Evolutionary conservation across 2,888 invertebrate species (phyloP), one percentile per base, ranked within the genome.

Genomic region (Octodonta nipae): DNA sequence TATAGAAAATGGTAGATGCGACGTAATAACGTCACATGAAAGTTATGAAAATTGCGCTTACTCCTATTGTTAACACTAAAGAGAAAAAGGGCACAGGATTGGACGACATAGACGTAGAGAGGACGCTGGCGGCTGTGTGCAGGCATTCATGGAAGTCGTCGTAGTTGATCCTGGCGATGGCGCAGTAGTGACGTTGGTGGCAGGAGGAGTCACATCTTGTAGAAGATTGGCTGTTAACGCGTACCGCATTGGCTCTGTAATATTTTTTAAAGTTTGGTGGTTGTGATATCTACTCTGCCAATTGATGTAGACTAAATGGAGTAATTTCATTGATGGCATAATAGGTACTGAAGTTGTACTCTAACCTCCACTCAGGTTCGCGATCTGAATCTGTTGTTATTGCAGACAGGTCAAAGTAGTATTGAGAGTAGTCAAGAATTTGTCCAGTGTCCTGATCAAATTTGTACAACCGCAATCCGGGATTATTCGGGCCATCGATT

Each of bases 351-450:
- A 89, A 70, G 58, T 85, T 84, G 66, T 91, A 91, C 56, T 88
- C 88, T 4, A 78, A 67, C 36, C 68, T 62, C 91, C 91, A 91
- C 47, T 80, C 77, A 3, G 80, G 73, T 38, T 74, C 73, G n/a
- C 72, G 71, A 38, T 65, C 64, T 20, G 51, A 49, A 49, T 70
- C 68, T 40, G 73, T 60, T 60, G 81, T 82, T 14, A 80, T 79
- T 34, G 70, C 70, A n/a, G 72, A 69, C 48, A 91, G 66, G 63
- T 91, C 85, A 58, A 91, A 65, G 64, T 79, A 89, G 61, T 82
- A 91, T 63, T 91, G 91, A 13, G 79, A 79, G 64, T 86, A 88
- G 67, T 89, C 88, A 56, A 85, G 65, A 36, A 91, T 78, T 73
- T 86, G 81, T 48, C 87, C 87, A 31, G 81, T 78, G 55, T 79